Evolutionary conservation across 2,113 vertebrate species (phyloP).

Genomic region (Gallinago paraguaiae): DNA sequence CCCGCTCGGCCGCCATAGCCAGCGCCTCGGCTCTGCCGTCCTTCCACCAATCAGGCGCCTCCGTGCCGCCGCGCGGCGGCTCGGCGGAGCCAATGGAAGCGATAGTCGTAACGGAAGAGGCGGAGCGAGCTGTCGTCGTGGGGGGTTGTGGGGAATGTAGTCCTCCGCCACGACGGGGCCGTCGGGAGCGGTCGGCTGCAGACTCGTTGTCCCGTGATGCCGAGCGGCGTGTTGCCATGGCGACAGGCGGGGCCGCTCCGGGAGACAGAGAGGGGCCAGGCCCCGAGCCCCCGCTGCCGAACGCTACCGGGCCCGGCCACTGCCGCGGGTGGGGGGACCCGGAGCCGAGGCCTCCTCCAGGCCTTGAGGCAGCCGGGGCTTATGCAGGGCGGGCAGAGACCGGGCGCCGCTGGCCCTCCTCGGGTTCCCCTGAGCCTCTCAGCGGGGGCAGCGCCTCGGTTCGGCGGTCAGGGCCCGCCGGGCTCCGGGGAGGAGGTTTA

Average conservation of each 20-base stretch:
- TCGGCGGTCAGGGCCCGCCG: no score
- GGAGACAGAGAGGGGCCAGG: background rate
- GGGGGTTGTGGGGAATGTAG: background rate
- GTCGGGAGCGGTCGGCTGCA: fast-evolving
- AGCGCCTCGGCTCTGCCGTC: background rate
- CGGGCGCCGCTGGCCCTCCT: background rate
- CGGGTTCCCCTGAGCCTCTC: background rate
- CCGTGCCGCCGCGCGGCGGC: background rate
- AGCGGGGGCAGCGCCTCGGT: no score
- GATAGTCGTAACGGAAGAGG: fast-evolving
- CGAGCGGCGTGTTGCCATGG: background rate
- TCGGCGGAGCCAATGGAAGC: background rate
- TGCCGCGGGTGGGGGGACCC: background rate
- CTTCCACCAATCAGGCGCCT: background rate
- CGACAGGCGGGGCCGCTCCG: background rate
- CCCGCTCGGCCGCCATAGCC: slow-evolving; percentile 6
- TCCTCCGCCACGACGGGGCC: fast-evolving
- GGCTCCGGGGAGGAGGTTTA: background rate
- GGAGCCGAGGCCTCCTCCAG: background rate
- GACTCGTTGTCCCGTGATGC: background rate
- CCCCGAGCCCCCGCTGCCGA: background rate
- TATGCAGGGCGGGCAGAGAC: background rate
- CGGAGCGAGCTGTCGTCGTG: fast-evolving
- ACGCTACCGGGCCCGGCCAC: background rate
- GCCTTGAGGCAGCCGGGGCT: no score